Base-by-base conservation (phyloP, 2,888 invertebrate genomes). In the Nemotelus nigrinus region DNA sequence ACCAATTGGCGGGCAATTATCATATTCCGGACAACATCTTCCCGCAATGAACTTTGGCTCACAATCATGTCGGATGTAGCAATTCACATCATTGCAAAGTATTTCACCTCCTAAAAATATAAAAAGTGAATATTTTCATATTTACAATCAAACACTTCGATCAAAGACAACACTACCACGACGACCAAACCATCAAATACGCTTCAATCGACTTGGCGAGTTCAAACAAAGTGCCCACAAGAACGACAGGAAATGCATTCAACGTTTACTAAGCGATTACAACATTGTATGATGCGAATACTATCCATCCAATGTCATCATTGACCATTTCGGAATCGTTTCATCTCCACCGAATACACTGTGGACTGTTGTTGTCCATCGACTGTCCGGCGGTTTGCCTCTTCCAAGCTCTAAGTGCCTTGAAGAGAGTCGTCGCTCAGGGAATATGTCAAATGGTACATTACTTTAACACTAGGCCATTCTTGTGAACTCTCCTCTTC, bases 21-120 rank as follows among this genome's bases (percentile, higher is more conserved):
- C 93, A 85, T 94, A 94, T 85, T 92, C 92, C 1, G 94, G 94
- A 83, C 94, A 94, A 87, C 94, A 94, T 83, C 92, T 90, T 71
- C 94, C 94, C 8, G 91, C 89, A 81, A 93, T 91, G 81, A 90
- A 90, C 80, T 91, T 90, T 55, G 93, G 93, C 83, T 90, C 89
- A 87, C 94, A 94, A 87, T 94, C 94, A 81, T 92, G 91, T 75
- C 94, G 89, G 82, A 91, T 90, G 87, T 92, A 93, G 87, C 94
- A 94, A 74, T 92, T 92, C 81, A 94, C 92, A 79, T 92, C 90
- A 67, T 92, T 91, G 87, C 94, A 94, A 82, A 92, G 91, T 82
- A 94, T 91, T 85, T 93, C 93, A 2, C 94, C 94, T 43, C 93
- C 86, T 86, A 80, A 50, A 78, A 64, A 67, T 44, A 79, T 39